Evolutionary conservation across 2,113 vertebrate genomes (phyloP).

Genomic region (Sialia sialis): DNA sequence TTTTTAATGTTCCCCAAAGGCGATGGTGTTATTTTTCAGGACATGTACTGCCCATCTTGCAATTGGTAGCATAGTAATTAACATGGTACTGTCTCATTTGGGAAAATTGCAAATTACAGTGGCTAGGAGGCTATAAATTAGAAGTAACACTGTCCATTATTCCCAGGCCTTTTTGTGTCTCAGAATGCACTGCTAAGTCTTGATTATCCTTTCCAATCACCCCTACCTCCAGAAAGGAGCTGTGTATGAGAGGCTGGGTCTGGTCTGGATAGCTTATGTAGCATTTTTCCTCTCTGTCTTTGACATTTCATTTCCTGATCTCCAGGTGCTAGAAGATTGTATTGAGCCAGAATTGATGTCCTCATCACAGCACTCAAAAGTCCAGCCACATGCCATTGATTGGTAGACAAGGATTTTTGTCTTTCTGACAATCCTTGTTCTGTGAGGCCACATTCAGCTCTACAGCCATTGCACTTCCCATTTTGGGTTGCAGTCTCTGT

Average conservation of each 20-base stretch:
- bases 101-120: background rate
- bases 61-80: background rate
- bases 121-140: background rate
- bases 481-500: background rate
- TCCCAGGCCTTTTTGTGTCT: background rate
- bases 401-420: background rate
- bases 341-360: background rate
- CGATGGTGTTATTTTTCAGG: background rate
- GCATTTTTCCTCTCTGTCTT: background rate
- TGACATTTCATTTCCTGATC: background rate
- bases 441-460: background rate
- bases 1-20: background rate
- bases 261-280: background rate
- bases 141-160: background rate
- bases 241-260: background rate
- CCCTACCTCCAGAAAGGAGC: background rate
- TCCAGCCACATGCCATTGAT: background rate
- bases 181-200: background rate
- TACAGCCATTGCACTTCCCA: background rate
- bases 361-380: background rate
- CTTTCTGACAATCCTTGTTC: background rate
- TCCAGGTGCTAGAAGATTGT: background rate
- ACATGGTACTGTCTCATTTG: background rate
- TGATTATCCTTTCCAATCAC: background rate
- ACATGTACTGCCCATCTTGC: background rate